phyloP scores from a whole-genome alignment of 1,140 invertebrate species.

The Neocloeon triangulifer region DNA sequence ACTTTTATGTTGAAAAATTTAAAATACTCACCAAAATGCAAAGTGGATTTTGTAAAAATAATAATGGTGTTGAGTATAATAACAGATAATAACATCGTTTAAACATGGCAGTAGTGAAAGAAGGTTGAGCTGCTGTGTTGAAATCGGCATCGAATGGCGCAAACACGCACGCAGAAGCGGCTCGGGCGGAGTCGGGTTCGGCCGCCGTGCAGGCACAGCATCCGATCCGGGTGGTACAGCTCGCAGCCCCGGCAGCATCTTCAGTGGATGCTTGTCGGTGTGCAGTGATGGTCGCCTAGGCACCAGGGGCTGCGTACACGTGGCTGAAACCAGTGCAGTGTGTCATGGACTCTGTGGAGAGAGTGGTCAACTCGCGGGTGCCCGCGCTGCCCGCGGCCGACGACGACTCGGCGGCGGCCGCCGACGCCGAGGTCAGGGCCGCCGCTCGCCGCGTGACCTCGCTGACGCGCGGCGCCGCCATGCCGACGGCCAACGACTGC shows the following conservation, averaged over 20 bases:
- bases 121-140: too few species aligned
- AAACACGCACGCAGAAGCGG: too few species aligned
- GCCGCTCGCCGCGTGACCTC: conserved; percentile 36
- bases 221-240: too few species aligned
- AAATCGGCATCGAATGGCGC: too few species aligned
- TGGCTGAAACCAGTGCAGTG: background rate
- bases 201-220: too few species aligned
- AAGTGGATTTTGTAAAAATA: too few species aligned
- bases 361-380: conserved; percentile 29
- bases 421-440: conserved; percentile 18
- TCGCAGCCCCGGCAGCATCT: background rate
- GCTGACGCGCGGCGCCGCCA: conserved; percentile 11
- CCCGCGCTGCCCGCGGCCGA: conserved; percentile 24
- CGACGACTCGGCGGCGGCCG: conserved; percentile 29
- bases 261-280: conserved; percentile 1
- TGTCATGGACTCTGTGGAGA: conserved; percentile 49
- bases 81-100: too few species aligned
- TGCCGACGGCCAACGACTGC: conserved; percentile 21
- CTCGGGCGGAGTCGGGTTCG: too few species aligned
- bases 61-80: too few species aligned
- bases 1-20: too few species aligned
- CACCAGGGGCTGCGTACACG: conserved; percentile 9
- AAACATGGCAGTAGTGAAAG: too few species aligned
- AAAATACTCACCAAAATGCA: too few species aligned
- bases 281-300: background rate